Percentiles rank a stretch among this genome's conserved stretches.
phyloP scores from a whole-genome alignment of 2,113 vertebrate species.

The Bettongia penicillata region DNA sequence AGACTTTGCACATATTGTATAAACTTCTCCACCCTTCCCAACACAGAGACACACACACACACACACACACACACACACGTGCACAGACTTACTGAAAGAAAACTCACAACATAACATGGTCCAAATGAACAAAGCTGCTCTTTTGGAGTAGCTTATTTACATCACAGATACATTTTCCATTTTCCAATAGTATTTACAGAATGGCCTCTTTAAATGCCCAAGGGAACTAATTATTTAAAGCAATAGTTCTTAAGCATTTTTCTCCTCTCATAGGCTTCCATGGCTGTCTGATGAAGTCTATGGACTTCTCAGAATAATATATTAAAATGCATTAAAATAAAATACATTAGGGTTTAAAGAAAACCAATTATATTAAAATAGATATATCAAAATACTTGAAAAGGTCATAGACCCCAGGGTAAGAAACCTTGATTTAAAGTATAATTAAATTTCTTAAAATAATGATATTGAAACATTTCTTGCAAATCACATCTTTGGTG shows the following conservation, averaged over 20 bases:
- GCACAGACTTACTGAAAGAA: background rate
- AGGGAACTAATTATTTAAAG: too few species aligned
- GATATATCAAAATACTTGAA: background rate
- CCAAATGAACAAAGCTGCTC: background rate
- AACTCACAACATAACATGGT: background rate
- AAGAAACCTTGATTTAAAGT: background rate
- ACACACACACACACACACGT: background rate
- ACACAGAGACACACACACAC: background rate
- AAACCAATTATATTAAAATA: background rate
- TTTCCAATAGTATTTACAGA: background rate
- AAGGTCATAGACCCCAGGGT: background rate
- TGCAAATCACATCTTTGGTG: background rate
- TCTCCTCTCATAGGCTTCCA: background rate
- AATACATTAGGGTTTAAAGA: background rate
- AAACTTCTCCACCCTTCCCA: too few species aligned
- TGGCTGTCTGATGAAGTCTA: background rate
- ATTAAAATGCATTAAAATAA: background rate
- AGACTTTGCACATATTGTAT: background rate
- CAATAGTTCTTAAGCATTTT: background rate
- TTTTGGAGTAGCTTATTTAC: background rate
- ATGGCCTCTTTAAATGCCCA: too few species aligned
- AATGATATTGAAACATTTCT: background rate
- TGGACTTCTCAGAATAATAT: background rate
- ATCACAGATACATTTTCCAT: background rate
- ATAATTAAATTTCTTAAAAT: background rate